phyloP scores from a whole-genome alignment of 2,888 invertebrate genomes.

The Acleris cristana region DNA sequence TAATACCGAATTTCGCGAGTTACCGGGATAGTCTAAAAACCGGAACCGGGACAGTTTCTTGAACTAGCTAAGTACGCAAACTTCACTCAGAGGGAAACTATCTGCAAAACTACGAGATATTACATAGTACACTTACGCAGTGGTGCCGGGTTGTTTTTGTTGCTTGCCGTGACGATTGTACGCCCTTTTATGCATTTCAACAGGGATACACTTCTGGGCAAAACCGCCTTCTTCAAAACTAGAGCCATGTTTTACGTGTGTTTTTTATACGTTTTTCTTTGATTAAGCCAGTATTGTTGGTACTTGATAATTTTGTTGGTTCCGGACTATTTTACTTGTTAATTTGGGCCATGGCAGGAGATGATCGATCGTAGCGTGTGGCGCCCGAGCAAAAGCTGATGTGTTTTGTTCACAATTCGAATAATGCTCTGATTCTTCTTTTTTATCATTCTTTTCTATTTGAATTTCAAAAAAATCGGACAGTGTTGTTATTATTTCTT shows the following conservation, averaged over 20 bases:
- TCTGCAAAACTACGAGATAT: neutral
- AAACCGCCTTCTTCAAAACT: constrained; percentile 66
- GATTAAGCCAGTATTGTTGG: constrained; percentile 29
- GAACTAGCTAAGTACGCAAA: too few relatives aligned
- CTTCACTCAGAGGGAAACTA: neutral
- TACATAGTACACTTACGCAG: constrained; percentile 56
- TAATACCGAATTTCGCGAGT: too few relatives aligned
- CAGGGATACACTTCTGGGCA: constrained; percentile 64
- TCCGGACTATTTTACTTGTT: constrained; percentile 58
- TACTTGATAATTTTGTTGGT: constrained; percentile 53
- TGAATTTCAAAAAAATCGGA: constrained; percentile 12
- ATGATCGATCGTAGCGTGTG: constrained; percentile 51
- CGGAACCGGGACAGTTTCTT: too few relatives aligned
- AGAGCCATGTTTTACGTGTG: constrained; percentile 59
- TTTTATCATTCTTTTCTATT: constrained; percentile 44
- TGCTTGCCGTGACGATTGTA: constrained; percentile 56
- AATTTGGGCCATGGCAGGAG: constrained; percentile 68
- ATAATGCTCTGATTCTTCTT: constrained; percentile 47
- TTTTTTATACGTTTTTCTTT: constrained; percentile 42
- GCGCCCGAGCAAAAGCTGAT: constrained; percentile 55
- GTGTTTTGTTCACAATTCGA: constrained; percentile 49
- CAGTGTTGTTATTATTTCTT: constrained; percentile 8
- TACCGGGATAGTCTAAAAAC: too few relatives aligned
- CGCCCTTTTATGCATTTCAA: constrained; percentile 68
- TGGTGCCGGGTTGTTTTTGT: constrained; percentile 56